Percentiles rank a stretch among this genome's conserved stretches.
Conservation (phyloP, 2,113 vertebrate species). For the Corapipo altera region DNA sequence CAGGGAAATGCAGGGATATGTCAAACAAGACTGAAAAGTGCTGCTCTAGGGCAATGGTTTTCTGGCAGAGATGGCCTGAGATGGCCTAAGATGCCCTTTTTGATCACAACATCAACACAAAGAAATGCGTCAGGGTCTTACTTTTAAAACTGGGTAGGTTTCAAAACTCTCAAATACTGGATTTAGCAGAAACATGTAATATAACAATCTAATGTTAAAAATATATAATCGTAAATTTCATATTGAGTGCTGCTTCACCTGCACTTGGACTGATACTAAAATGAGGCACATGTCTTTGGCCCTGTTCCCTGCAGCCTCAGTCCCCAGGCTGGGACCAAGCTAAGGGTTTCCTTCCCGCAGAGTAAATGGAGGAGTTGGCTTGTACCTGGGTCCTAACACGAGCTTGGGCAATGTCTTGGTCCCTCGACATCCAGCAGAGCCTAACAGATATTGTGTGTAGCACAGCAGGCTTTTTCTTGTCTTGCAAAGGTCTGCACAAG, state of each 20-base stretch:
- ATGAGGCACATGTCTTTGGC: not conserved
- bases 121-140: not conserved
- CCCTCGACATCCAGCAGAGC: not conserved
- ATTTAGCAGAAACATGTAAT: not conserved
- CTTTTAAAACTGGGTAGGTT: not conserved
- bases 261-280: not conserved
- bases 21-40: not conserved
- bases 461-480: not conserved
- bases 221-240: not conserved
- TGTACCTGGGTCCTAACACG: accelerated
- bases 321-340: not conserved
- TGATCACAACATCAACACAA: not conserved
- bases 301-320: not conserved
- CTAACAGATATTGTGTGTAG: not conserved
- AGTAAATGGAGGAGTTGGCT: not conserved
- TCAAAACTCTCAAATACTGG: not conserved
- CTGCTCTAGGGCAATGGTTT: not conserved
- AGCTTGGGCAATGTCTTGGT: not conserved
- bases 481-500: not conserved
- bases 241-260: not conserved
- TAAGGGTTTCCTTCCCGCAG: not conserved
- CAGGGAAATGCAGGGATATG: not conserved
- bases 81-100: not conserved
- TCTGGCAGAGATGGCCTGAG: not conserved
- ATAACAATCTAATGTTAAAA: not conserved